Base-by-base conservation (phyloP, 2,888 invertebrate genomes). In the Andrena praecox region DNA sequence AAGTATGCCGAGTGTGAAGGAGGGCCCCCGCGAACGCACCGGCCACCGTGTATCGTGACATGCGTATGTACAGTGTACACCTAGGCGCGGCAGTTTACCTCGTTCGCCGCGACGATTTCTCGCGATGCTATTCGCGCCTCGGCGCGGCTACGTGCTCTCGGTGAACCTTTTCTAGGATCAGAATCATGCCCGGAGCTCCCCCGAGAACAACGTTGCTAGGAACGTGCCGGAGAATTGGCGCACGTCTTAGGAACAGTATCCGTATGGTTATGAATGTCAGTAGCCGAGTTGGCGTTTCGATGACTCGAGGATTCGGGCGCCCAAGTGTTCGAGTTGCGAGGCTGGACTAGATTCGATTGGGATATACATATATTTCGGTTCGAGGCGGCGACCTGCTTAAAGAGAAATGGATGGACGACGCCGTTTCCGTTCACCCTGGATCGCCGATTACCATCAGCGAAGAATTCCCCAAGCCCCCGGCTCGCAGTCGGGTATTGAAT, bases 1-100 rank as follows among this genome's bases (percentile, higher is more conserved):
- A 88, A 84, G 91, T 89, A 91, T 91, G 89, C 91, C 88, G 88
- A 89, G 89, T 92, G 91, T 89, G 89, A 91, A 91, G 87, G 86
- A 84, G 84, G 84, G 77, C 70, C 75, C 42, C 48, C 83, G 82
- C 83, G 89, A 87, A 81, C 83, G 89, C 85, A 86, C 85, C 85
- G 88, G 83, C 84, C 87, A 87, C 86, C 85, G 86, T 86, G 87
- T 81, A 85, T 62, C 89, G 89, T 86, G 87, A 90, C 87, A 87
- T 88, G 91, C 88, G 89, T 88, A 87, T 87, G 79, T 80, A 77
- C 85, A 66, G 85, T 87, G 79, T 80, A 77, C 85, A 66, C 69
- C 87, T 90, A 90, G 91, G 89, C 86, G 90, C 90, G 90, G 89
- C 89, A 89, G 87, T 90, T 89, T 88, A 87, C 89, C 89, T 89